Evolutionary conservation across 23 tunicate genomes (phyloP), one percentile per base, ranked within the genome.

Genomic region (Halocynthia roretzi): DNA sequence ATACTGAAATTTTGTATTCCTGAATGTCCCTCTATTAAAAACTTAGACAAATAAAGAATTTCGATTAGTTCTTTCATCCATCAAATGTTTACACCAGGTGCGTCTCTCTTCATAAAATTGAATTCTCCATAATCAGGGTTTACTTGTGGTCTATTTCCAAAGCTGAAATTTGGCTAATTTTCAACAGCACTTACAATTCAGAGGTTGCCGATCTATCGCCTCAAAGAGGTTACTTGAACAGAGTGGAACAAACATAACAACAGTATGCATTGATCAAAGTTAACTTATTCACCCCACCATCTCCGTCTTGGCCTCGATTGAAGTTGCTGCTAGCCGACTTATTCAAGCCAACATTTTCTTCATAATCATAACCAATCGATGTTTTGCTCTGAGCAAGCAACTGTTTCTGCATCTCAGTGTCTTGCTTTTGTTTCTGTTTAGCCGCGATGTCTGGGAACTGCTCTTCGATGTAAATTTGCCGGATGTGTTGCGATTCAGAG

Each of bases 361-460:
- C 92, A 76, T 92, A 92, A 85, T 86, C 71, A 80, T 82, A 92
- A 9, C 84, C 92, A 17, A 92, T 92, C 48, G 76, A 52, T 44
- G 98, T 83, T 75, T 82, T 86, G 53, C 88, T 64, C 20, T 90
- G 58, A 15, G 92, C 87, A 1, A 92, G 80, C 22, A 78, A 64
- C 71, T 86, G 83, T 54, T 92, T 92, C 58, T 82, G 78, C n/a
- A 75, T 63, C 70, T 92, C 98, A 8, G 86, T 83, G 15, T 83
- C 87, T 70, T 73, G 94, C 72, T 72, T 87, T 44, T 71, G 76
- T 50, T 71, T 71, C 78, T 74, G 78, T 64, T 84, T 83, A 12
- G 83, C 61, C 40, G 84, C 17, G 10, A 82, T 18, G 22, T 92
- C 92, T 7, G 86, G 85, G 63, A 80, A 82, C 50, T 76, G 80